Evolutionary conservation across 2,113 vertebrate genomes (phyloP).

Genomic region (Lucifuga dentata): DNA sequence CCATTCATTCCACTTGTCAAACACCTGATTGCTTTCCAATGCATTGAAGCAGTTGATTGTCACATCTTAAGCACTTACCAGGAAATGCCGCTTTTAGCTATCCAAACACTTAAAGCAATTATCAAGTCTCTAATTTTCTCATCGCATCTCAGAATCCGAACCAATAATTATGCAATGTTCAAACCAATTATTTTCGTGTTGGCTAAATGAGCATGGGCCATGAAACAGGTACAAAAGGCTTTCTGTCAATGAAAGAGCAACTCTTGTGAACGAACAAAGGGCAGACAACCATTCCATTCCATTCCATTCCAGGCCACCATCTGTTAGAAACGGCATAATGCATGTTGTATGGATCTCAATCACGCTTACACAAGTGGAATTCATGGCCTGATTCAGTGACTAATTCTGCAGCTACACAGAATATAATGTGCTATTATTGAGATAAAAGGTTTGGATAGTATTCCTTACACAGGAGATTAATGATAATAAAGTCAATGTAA

Average conservation of each 20-base stretch:
- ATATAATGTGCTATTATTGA: no score
- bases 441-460: no score
- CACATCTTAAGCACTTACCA: neutral
- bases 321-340: slow-evolving; percentile 41
- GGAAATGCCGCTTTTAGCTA: neutral
- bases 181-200: slow-evolving; percentile 31
- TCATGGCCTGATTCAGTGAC: neutral
- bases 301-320: slow-evolving; percentile 54
- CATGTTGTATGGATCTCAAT: slow-evolving; percentile 45
- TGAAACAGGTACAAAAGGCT: slow-evolving; percentile 45
- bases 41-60: neutral
- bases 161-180: neutral
- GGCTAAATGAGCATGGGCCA: slow-evolving; percentile 4
- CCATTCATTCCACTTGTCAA: neutral
- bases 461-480: no score
- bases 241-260: slow-evolving; percentile 44
- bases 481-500: no score
- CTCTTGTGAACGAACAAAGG: slow-evolving; percentile 53
- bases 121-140: slow-evolving; percentile 14
- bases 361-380: neutral
- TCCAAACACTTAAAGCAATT: neutral
- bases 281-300: neutral
- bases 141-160: slow-evolving; percentile 6
- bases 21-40: slow-evolving; percentile 7
- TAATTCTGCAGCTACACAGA: neutral